Evolutionary conservation across 2,888 invertebrate genomes (phyloP).

Genomic region (Callyntrura sp.): DNA sequence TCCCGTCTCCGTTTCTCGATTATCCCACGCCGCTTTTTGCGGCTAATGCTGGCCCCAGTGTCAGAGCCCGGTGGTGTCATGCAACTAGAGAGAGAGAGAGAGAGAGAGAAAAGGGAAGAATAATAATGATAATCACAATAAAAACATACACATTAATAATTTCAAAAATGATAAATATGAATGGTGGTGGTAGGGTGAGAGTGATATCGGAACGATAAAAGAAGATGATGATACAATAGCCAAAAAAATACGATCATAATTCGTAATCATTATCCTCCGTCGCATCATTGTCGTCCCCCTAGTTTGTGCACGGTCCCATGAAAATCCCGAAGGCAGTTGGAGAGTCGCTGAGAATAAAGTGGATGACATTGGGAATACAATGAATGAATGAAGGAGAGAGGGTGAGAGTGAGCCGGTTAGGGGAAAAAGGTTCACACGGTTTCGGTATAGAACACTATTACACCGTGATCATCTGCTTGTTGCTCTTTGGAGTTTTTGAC

Average conservation of each 20-base stretch:
- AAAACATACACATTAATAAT: constrained; percentile 34
- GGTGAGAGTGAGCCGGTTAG: constrained; percentile 24
- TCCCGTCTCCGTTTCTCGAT: too few species aligned
- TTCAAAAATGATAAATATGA: constrained; percentile 59
- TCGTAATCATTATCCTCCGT: too few species aligned
- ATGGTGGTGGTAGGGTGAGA: constrained; percentile 1
- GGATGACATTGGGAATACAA: constrained; percentile 43
- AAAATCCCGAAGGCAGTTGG: too few species aligned
- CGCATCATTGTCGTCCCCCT: neutral
- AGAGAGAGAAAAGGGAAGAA: too few species aligned
- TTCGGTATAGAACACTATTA: too few species aligned
- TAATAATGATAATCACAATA: too few species aligned
- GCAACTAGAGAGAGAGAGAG: constrained; percentile 80
- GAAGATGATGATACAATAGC: constrained; percentile 14
- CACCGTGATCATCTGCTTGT: constrained; percentile 44
- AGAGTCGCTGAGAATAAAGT: neutral
- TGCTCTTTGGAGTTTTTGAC: neutral
- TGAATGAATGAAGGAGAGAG: too few species aligned
- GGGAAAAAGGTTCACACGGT: constrained; percentile 49
- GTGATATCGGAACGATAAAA: constrained; percentile 41
- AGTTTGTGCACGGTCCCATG: constrained; percentile 48
- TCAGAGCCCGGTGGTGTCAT: constrained; percentile 83
- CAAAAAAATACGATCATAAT: too few species aligned
- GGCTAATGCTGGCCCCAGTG: constrained; percentile 90
- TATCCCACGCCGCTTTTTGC: too few species aligned